phyloP scores from a whole-genome alignment of 2,797 vertebrate genomes.

The Phrynocephalus guinanensis region DNA sequence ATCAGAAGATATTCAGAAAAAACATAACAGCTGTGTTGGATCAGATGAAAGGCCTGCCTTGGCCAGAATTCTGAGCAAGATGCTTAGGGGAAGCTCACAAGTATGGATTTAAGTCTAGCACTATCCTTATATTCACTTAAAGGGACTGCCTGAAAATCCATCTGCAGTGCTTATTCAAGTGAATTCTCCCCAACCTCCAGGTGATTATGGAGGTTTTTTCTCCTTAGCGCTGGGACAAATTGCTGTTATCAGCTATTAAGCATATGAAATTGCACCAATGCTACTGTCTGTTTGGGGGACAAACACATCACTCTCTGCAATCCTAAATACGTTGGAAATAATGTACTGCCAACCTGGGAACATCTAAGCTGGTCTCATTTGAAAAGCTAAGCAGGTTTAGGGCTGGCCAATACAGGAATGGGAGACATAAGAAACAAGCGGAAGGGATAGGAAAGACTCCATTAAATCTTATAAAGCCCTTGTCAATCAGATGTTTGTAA shows the following conservation, averaged over 20 bases:
- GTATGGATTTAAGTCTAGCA: not conserved
- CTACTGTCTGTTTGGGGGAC: not conserved
- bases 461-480: too few species aligned
- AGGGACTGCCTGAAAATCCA: too few species aligned
- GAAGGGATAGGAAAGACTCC: too few species aligned
- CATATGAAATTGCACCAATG: not conserved
- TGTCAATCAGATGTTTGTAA: too few species aligned
- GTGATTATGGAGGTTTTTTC: too few species aligned
- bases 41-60: not conserved
- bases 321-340: too few species aligned
- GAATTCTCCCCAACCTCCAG: too few species aligned
- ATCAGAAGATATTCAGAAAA: not conserved
- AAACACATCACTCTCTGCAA: not conserved
- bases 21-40: not conserved
- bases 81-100: not conserved
- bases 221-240: not conserved
- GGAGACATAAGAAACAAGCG: too few species aligned
- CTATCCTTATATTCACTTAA: not conserved
- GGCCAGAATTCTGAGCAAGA: not conserved
- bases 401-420: too few species aligned
- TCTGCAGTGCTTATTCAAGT: not conserved
- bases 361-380: too few species aligned
- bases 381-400: too few species aligned
- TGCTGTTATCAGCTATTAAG: not conserved
- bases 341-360: not conserved